phyloP scores from a whole-genome alignment of 2,888 invertebrate genomes.

The Agrotis segetum region DNA sequence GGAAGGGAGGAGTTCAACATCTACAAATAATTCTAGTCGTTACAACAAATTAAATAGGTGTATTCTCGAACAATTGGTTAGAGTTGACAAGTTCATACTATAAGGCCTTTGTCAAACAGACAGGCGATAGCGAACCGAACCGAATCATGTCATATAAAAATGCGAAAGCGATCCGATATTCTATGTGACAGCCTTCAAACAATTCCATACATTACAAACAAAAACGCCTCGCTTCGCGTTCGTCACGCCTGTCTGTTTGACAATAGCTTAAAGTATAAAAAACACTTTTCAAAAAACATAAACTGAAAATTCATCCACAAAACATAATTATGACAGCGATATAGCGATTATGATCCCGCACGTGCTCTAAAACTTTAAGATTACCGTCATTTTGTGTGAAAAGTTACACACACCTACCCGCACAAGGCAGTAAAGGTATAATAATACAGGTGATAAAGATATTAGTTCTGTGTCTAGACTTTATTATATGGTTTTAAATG shows the following conservation, averaged over 20 bases:
- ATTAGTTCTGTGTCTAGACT: not conserved
- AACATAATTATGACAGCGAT: constrained; percentile 16
- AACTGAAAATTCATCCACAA: constrained; percentile 25
- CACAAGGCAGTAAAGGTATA: not conserved
- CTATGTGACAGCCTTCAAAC: too few species aligned
- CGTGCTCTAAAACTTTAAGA: constrained; percentile 43
- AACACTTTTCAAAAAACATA: constrained; percentile 14
- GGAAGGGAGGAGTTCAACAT: too few species aligned
- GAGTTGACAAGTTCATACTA: not conserved
- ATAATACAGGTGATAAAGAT: not conserved
- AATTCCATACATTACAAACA: too few species aligned
- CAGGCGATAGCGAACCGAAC: too few species aligned
- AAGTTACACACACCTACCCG: constrained; percentile 23
- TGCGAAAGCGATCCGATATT: too few species aligned
- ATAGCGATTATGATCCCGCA: constrained; percentile 40
- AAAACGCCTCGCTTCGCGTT: too few species aligned
- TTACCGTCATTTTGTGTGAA: constrained; percentile 35
- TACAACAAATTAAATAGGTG: too few species aligned
- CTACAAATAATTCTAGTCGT: too few species aligned
- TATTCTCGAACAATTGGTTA: not conserved
- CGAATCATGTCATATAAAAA: too few species aligned
- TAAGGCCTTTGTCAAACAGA: too few species aligned
- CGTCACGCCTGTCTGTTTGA: too few species aligned
- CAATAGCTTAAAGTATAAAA: too few species aligned
- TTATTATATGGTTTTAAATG: not conserved